These are phyloP conservation scores for Holothuria glaberrima DNA, from an alignment of 35 echinoderm and acorn worm species.

Conservation along the genomic window DNA sequence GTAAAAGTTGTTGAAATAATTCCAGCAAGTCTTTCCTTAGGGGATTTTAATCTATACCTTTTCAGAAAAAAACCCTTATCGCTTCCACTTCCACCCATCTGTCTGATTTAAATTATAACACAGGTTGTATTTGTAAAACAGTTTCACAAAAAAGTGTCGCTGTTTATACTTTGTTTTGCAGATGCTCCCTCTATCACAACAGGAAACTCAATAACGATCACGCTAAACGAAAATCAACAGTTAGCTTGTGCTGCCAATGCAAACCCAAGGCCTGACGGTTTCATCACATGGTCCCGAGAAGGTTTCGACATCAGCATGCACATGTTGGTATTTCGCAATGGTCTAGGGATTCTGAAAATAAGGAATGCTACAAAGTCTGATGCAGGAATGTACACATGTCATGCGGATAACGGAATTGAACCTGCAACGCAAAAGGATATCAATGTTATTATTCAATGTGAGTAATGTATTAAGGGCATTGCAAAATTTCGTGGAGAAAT, in stretches of 20 bases:
- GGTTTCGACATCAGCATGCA: constrained; percentile 80
- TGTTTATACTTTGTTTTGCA: too few relatives aligned
- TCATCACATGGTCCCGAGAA: constrained; percentile 77
- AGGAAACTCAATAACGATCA: constrained; percentile 68
- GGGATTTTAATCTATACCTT: too few relatives aligned
- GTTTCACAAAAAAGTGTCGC: too few relatives aligned
- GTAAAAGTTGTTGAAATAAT: too few relatives aligned
- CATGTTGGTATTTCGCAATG: constrained; percentile 58
- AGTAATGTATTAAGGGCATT: constrained; percentile 10
- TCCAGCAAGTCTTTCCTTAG: too few relatives aligned
- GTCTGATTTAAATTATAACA: too few relatives aligned
- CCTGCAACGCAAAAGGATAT: constrained; percentile 76
- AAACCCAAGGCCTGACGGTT: constrained; percentile 82
- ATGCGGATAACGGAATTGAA: constrained; percentile 89
- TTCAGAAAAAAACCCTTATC: too few relatives aligned
- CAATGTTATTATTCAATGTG: constrained; percentile 92
- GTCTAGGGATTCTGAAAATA: constrained; percentile 57
- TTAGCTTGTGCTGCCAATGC: constrained; percentile 74
- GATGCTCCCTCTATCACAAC: constrained; percentile 68
- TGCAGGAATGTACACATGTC: constrained; percentile 84
- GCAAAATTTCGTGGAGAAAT: too few relatives aligned
- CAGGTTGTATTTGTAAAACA: too few relatives aligned
- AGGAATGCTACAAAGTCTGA: constrained; percentile 63
- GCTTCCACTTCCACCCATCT: too few relatives aligned
- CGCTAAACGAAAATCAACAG: constrained; percentile 55